A percentile compares a stretch with the other conserved stretches of the same genome.
These are phyloP conservation scores for Ancistrus triradiatus DNA, from an alignment of 2,113 vertebrate genomes.

Conservation along the genomic window DNA sequence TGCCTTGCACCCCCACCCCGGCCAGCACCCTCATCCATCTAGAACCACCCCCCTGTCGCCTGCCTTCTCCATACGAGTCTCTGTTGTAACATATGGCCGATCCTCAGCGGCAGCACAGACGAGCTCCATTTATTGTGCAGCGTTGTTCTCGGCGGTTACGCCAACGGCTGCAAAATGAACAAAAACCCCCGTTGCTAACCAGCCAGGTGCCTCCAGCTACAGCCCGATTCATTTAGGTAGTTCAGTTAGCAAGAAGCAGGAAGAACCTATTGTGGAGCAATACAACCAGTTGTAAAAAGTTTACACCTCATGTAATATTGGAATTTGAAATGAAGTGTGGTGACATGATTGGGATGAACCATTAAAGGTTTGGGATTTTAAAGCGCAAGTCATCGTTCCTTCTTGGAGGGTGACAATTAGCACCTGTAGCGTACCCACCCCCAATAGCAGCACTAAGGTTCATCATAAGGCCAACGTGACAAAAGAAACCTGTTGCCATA, in stretches of 20 bases:
- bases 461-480: too few species aligned
- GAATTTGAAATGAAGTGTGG: background rate
- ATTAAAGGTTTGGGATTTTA: background rate
- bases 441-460: too few species aligned
- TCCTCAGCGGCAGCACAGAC: constrained; percentile 52
- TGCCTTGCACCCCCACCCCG: constrained; percentile 10
- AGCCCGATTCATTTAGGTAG: constrained; percentile 29
- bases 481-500: too few species aligned
- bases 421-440: too few species aligned
- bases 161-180: constrained; percentile 39
- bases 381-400: too few species aligned
- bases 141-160: constrained; percentile 37
- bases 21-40: constrained; percentile 32
- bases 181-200: constrained; percentile 33
- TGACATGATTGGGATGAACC: background rate
- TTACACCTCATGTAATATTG: background rate
- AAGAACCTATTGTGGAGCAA: background rate
- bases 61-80: constrained; percentile 41
- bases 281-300: background rate
- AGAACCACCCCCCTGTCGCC: constrained; percentile 35
- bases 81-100: constrained; percentile 55
- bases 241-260: constrained; percentile 24
- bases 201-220: constrained; percentile 29
- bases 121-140: constrained; percentile 45
- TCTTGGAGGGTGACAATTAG: too few species aligned